These are phyloP conservation scores for Tenthredo mesomela DNA, from an alignment of 2,888 invertebrate species.

Conservation along the genomic window DNA sequence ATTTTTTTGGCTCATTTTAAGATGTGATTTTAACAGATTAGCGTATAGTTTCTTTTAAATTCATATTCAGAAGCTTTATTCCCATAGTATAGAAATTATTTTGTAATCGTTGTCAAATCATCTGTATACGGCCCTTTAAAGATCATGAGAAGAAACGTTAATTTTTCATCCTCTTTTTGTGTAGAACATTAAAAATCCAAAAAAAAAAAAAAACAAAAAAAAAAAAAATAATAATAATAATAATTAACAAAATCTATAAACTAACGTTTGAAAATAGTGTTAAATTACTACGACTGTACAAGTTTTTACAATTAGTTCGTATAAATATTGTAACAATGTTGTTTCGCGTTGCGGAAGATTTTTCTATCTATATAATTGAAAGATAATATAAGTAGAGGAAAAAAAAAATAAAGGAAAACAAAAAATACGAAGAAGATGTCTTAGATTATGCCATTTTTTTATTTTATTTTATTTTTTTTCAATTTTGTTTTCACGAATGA, in stretches of 20 bases:
- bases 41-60: too few relatives aligned
- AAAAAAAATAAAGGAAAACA: background rate
- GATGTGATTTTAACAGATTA: too few relatives aligned
- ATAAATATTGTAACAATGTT: conserved; percentile 23
- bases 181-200: conserved; percentile 5
- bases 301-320: conserved; percentile 30
- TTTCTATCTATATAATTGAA: background rate
- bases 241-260: background rate
- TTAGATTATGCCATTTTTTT: background rate
- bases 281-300: conserved; percentile 17
- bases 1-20: too few relatives aligned
- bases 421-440: background rate
- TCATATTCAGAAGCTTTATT: too few relatives aligned
- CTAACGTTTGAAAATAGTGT: conserved; percentile 31
- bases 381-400: background rate
- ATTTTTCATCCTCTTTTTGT: background rate
- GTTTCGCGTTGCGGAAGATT: conserved; percentile 44
- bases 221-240: too few relatives aligned
- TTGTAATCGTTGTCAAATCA: too few relatives aligned
- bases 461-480: background rate
- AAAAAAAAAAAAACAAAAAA: background rate
- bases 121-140: background rate
- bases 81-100: too few relatives aligned
- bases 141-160: background rate
- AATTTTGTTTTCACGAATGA: background rate